Evolutionary conservation across 2,797 vertebrate species (phyloP), one percentile per base, ranked within the genome.

Genomic region (Rhinoraja longicauda): DNA sequence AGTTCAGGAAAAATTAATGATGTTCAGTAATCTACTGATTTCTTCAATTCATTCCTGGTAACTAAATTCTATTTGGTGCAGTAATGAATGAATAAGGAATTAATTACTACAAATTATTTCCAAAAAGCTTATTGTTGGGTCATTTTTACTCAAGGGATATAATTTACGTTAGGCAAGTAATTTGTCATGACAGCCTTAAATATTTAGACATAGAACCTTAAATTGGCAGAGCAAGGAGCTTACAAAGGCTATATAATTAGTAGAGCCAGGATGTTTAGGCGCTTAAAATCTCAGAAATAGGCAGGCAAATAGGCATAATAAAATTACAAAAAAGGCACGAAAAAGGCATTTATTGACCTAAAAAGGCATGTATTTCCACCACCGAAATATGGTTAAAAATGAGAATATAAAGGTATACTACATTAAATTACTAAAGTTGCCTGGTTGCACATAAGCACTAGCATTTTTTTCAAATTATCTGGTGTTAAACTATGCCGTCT

Each of bases 1-100:
- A 73, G 70, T 53, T 70, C 45, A 15, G 26, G 70, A 92, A 73
- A 73, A 72, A 92, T 75, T 92, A 75, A 92, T 92, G 67, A 92
- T 17, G 70, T 29, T 73, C 36, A 53, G 70, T 72, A 75, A 92
- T 75, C 70, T 75, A 75, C 72, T 1, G 70, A 15, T 67, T 73
- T 57, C n/a, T 92, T n/a, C 70, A 21, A 45, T 73, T 72, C 4
- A 92, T 39, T 92, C 24, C 36, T 70, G 19, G 53, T 62, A 86
- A 59, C 57, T n/a, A 39, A 17, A n/a, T 57, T 92, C 90, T 53
- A 75, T 53, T 73, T n/a, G 24, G 39, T 26, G 24, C 70, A 75
- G 70, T 92, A 92, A 53, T 92, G 45, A 92, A 73, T 92, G 70
- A 92, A 92, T 73, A 92, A 92, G 70, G 70, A 92, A 75, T 92